Conservation (phyloP, 1,140 invertebrate species). For the Macrocentrus cingulum region DNA sequence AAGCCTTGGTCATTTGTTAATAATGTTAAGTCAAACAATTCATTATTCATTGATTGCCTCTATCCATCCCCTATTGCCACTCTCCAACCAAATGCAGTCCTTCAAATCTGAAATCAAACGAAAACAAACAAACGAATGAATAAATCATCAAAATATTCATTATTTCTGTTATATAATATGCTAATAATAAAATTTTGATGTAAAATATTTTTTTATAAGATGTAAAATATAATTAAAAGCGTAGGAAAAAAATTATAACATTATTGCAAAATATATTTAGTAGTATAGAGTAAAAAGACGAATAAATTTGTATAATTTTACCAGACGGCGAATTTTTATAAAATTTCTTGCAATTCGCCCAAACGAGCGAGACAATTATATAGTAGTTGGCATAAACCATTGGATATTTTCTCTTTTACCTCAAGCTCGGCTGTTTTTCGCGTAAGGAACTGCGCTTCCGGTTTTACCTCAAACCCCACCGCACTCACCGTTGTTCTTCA, state of each 20-base stretch:
- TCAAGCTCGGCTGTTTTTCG: not conserved
- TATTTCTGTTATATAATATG: too few relatives aligned
- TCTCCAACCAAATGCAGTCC: not conserved
- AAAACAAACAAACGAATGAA: too few relatives aligned
- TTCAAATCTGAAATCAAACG: not conserved
- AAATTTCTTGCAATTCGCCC: too few relatives aligned
- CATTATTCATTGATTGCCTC: not conserved
- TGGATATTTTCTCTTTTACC: conserved; percentile 12
- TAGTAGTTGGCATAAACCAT: conserved; percentile 15
- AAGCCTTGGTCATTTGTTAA: conserved; percentile 8
- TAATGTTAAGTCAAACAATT: conserved; percentile 14
- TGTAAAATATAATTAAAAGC: too few relatives aligned
- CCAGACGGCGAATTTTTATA: too few relatives aligned
- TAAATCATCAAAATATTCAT: too few relatives aligned
- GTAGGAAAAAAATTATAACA: too few relatives aligned
- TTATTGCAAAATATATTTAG: too few relatives aligned
- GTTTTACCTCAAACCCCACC: not conserved
- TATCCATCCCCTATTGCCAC: not conserved
- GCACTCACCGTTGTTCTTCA: not conserved
- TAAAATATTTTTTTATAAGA: too few relatives aligned
- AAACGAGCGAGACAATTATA: not conserved
- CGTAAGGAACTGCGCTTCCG: conserved; percentile 15
- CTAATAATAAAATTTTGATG: too few relatives aligned
- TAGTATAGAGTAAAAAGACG: too few relatives aligned
- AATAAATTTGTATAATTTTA: too few relatives aligned